Evolutionary conservation across 2,113 vertebrate species (phyloP), one percentile per base, ranked within the genome.

Genomic region (Trogon surrucura): DNA sequence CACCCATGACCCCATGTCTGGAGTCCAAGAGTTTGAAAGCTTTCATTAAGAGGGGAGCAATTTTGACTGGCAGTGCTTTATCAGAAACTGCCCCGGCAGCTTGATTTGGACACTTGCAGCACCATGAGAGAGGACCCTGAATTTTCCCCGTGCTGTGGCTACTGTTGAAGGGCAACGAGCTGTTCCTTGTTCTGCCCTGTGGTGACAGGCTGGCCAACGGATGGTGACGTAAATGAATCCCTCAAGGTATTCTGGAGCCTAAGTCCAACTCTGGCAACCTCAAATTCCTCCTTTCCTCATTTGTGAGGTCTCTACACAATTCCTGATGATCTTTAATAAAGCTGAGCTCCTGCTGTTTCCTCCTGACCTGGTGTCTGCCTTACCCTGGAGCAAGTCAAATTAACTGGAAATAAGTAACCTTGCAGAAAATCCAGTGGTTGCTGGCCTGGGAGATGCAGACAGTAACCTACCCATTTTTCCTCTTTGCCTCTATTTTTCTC

Each of bases 1-100:
- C 32, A 7, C 45, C 34, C 50, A 1, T 21, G 32, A 6, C 7
- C 18, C 27, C 0, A 0, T 11, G 2, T 32, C 7, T 19, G 58
- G 36, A 48, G 10, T 21, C 13, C 57, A 19, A 44, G 57, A 58
- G 13, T 66, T 34, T 30, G 51, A 26, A 65, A 57, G 54, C 32
- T 67, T 44, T 71, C 13, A 0, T 17, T 8, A 32, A 9, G 1
- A 21, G 27, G 11, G 25, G 38, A 81, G 30, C 13, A 23, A 1
- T 36, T 72, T 36, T 72, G 69, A 11, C 79, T 70, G 74, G 27
- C 30, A 41, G 41, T 41, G 41, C 41, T 41, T 41, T 26, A 25
- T 36, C 83, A 73, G 54, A 23, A 16, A 19, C 32, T 73, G 20
- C 20, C 29, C 13, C 7, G 3, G 30, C 72, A 80, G 54, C 23